phyloP scores from a whole-genome alignment of 23 tunicate species.

The Styela clava region DNA sequence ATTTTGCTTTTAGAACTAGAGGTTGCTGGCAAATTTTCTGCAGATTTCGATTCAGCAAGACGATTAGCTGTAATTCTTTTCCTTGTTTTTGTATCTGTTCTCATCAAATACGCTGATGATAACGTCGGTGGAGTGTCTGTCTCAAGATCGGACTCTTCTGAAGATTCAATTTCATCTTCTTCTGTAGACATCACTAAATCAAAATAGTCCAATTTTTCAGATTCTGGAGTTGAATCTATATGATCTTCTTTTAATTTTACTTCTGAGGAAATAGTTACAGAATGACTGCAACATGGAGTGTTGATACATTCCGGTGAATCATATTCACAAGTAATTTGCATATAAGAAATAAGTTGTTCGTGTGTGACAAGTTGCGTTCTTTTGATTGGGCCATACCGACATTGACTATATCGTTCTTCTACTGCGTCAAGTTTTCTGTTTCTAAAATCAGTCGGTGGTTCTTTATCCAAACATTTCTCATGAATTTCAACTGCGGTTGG shows the following conservation, averaged over 20 bases:
- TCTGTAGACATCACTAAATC: neutral
- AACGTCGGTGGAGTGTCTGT: slow-evolving; percentile 18
- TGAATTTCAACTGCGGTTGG: neutral
- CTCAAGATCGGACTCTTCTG: neutral
- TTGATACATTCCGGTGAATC: neutral
- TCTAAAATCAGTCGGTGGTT: neutral
- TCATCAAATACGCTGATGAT: slow-evolving; percentile 1
- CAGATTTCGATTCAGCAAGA: neutral
- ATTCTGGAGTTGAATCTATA: too few relatives aligned
- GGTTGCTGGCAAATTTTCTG: neutral
- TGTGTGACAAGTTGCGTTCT: neutral
- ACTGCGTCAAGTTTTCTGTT: slow-evolving; percentile 5
- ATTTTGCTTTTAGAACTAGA: neutral
- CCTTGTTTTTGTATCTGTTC: neutral
- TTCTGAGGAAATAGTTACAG: neutral
- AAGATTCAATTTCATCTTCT: neutral
- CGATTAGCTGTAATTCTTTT: slow-evolving; percentile 9
- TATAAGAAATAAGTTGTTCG: neutral
- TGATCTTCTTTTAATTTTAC: too few relatives aligned
- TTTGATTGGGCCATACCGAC: neutral
- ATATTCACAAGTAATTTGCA: neutral
- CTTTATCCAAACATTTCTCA: slow-evolving; percentile 8
- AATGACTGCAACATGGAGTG: neutral
- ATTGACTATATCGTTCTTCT: neutral
- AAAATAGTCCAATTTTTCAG: too few relatives aligned